These are phyloP conservation scores for Campoplex capitator DNA, from an alignment of 2,888 invertebrate species.

Conservation along the genomic window DNA sequence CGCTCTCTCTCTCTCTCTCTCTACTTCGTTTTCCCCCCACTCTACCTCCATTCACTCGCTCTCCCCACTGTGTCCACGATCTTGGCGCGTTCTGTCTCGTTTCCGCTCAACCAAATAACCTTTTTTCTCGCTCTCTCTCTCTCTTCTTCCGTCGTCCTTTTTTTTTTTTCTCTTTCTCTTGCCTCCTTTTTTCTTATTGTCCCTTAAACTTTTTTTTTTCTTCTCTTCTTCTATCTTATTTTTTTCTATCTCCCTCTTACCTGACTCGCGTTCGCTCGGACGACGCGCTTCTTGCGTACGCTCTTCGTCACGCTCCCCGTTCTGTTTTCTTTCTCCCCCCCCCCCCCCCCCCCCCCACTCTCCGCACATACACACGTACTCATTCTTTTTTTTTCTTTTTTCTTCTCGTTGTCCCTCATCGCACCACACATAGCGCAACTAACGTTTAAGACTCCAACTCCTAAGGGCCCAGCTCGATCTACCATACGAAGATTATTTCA, in stretches of 20 bases:
- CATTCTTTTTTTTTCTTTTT: background rate
- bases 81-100: conserved; percentile 26
- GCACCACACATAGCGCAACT: background rate
- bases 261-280: conserved; percentile 41
- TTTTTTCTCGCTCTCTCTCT: background rate
- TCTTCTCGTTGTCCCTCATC: conserved; percentile 2
- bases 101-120: conserved; percentile 16
- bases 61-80: conserved; percentile 2
- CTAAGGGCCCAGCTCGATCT: background rate
- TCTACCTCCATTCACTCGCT: conserved; percentile 34
- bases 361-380: background rate
- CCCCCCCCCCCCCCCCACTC: background rate
- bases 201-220: background rate
- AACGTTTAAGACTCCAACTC: background rate
- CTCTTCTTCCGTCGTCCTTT: conserved; percentile 1
- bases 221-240: background rate
- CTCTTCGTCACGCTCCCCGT: conserved; percentile 60
- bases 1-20: conserved; percentile 15
- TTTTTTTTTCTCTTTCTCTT: background rate
- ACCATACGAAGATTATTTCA: conserved; percentile 7
- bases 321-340: conserved; percentile 35
- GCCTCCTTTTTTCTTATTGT: background rate
- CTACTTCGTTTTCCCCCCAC: conserved; percentile 14
- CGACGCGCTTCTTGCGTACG: conserved; percentile 53
- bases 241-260: conserved; percentile 12